Evolutionary conservation across 2,113 vertebrate species (phyloP).

Genomic region (Thunnus thynnus): DNA sequence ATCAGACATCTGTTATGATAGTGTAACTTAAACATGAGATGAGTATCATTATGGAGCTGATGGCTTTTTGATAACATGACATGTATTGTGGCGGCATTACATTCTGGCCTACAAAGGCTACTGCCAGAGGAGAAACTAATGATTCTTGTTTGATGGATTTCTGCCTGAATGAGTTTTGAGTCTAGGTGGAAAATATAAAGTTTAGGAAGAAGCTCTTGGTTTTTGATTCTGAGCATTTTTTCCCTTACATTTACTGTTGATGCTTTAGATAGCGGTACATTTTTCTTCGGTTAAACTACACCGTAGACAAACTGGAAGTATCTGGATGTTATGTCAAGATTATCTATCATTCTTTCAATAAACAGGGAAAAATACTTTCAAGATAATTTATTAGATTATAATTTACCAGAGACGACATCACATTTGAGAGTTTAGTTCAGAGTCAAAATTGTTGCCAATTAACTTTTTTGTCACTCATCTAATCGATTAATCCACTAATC

Average conservation of each 20-base stretch:
- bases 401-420: no score
- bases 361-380: no score
- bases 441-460: no score
- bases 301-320: neutral
- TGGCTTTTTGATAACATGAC: slow-evolving; percentile 19
- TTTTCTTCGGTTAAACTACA: neutral
- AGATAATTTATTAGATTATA: no score
- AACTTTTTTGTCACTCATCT: no score
- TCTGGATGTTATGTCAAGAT: neutral
- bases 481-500: no score
- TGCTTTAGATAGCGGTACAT: neutral
- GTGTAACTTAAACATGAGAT: slow-evolving; percentile 24
- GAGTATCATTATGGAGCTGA: slow-evolving; percentile 23
- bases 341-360: neutral
- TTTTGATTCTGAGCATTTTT: neutral
- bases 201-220: neutral
- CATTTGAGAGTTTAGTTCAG: no score
- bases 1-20: slow-evolving; percentile 35
- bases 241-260: neutral
- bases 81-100: slow-evolving; percentile 19
- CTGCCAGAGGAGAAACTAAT: neutral
- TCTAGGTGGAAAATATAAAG: neutral
- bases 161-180: slow-evolving; percentile 1
- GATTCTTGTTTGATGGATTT: neutral
- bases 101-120: slow-evolving; percentile 2